Conservation (phyloP, 1,140 invertebrate species). For the Cardiocondyla obscurior region DNA sequence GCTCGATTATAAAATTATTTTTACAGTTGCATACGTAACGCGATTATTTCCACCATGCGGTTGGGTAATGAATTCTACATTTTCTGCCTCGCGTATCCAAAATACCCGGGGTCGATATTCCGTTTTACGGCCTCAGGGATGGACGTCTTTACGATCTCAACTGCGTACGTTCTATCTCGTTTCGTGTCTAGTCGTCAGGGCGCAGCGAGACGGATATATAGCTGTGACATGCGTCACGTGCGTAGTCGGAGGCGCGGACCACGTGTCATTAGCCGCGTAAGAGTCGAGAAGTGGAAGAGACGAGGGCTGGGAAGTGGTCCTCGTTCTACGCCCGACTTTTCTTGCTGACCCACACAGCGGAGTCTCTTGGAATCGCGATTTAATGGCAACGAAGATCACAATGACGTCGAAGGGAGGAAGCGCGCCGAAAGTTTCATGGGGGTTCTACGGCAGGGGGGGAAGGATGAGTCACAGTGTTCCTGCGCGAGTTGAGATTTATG, state of each 20-base stretch:
- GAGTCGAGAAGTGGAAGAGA: constrained; percentile 29
- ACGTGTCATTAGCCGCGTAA: constrained; percentile 61
- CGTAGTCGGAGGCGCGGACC: constrained; percentile 26
- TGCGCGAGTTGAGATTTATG: constrained; percentile 70
- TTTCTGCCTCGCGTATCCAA: constrained; percentile 35
- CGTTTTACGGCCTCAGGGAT: constrained; percentile 58
- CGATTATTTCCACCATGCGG: not conserved
- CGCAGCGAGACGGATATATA: constrained; percentile 11
- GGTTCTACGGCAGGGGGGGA: constrained; percentile 37
- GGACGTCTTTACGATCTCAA: constrained; percentile 58
- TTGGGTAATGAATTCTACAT: constrained; percentile 19
- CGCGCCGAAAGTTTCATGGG: constrained; percentile 66
- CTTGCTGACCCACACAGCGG: constrained; percentile 58
- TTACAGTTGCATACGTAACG: not conserved
- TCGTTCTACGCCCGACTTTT: constrained; percentile 44
- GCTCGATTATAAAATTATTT: too few relatives aligned
- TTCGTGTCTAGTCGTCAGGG: constrained; percentile 14
- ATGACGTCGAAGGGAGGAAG: constrained; percentile 31
- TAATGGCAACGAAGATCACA: constrained; percentile 68
- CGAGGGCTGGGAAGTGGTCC: constrained; percentile 15
- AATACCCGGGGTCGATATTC: constrained; percentile 52
- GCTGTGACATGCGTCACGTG: constrained; percentile 53
- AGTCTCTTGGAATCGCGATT: constrained; percentile 66
- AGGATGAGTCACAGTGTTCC: constrained; percentile 68
- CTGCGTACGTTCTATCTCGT: not conserved